Evolutionary conservation across 2,113 vertebrate genomes (phyloP), one percentile per base, ranked within the genome.

Genomic region (Phylloscopus whistleri): DNA sequence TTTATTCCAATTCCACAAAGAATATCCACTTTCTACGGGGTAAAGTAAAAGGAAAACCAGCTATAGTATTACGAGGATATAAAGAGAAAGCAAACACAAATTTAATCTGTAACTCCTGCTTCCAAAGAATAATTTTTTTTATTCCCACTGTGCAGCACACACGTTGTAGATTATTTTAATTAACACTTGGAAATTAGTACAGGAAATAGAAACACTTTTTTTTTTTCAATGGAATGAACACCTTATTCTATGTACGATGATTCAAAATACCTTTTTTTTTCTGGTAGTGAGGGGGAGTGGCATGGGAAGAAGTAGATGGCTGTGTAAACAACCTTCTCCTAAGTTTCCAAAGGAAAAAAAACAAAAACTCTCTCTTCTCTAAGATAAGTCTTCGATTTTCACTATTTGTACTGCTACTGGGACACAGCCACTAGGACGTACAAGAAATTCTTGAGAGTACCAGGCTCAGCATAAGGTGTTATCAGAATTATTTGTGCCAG

Each of bases 1-100:
- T 98, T 99, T 4, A 98, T 98, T 96, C 98, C 98, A 94, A 98
- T 98, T 91, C 98, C 98, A 96, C 98, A 99, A 55, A 99, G 98
- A 83, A 98, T 97, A 96, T 99, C 98, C 62, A 99, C 98, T 98
- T 99, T 99, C 98, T 99, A 90, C 58, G 35, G 37, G 53, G 74
- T 74, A 67, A 90, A 96, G 27, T 4, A 35, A 93, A 84, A 93
- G 33, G 28, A 88, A 55, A 78, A 80, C 27, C 11, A 86, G n/a
- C 14, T 49, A 35, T 15, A 19, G 33, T 16, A 70, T 76, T 68
- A 81, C 4, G 9, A 62, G 31, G 19, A 49, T 15, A 69, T 13
- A 55, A 78, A 81, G 6, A 81, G 30, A 86, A 72, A 87, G 31
- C 8, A 88, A 68, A 77, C 11, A 13, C 8, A 2, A 84, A 87